A percentile compares a stretch with the other conserved stretches of the same genome.
These are phyloP conservation scores for Parnassius apollo DNA, from an alignment of 2,888 invertebrate species.

Conservation along the genomic window DNA sequence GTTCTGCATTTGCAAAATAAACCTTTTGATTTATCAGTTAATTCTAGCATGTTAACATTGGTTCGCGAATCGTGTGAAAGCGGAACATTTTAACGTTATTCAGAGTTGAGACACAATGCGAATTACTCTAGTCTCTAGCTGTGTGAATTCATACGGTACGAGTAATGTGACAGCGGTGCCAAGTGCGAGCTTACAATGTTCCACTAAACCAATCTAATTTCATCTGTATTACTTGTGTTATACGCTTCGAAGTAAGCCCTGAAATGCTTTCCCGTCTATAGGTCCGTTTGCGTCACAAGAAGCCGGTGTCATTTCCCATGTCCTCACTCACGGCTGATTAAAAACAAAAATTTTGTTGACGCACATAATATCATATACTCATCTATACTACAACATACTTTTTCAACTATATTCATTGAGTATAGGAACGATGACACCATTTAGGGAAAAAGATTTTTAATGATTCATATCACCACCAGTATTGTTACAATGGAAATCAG, in stretches of 20 bases:
- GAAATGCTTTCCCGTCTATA: slow-evolving; percentile 4
- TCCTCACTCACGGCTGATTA: slow-evolving; percentile 16
- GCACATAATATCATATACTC: no score
- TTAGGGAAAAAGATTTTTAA: no score
- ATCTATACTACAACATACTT: no score
- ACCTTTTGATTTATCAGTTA: slow-evolving; percentile 1
- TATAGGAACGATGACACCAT: no score
- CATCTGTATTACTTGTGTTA: not conserved
- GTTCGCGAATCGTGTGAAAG: slow-evolving; percentile 6
- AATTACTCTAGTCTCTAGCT: slow-evolving; percentile 12
- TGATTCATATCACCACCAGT: no score
- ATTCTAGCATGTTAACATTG: not conserved
- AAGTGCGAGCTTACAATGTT: slow-evolving; percentile 24
- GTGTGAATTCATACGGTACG: slow-evolving; percentile 23
- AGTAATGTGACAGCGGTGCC: slow-evolving; percentile 36
- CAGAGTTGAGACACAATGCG: slow-evolving; percentile 17
- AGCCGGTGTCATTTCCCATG: slow-evolving; percentile 36
- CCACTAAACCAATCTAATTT: not conserved
- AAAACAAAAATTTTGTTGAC: slow-evolving; percentile 10
- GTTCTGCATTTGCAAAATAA: not conserved
- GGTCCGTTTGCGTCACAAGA: slow-evolving; percentile 33
- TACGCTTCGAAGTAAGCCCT: not conserved
- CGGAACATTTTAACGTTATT: slow-evolving; percentile 11
- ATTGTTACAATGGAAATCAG: no score
- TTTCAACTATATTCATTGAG: no score